phyloP scores from a whole-genome alignment of 1,140 invertebrate species.

The Danaus plexippus region DNA sequence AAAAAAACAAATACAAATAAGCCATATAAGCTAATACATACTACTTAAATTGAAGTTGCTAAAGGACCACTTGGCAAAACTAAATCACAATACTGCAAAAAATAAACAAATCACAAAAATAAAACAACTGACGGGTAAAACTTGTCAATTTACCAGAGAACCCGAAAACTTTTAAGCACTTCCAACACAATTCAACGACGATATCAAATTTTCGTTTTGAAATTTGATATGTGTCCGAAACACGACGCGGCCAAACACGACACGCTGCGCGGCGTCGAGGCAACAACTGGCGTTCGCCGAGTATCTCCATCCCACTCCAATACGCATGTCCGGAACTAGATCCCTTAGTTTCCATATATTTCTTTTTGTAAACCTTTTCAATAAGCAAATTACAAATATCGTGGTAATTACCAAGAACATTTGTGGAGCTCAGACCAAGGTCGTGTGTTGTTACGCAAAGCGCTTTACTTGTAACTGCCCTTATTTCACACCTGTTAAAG shows the following conservation, averaged over 20 bases:
- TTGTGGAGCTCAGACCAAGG: no score
- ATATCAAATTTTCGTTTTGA: slow-evolving; percentile 69
- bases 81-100: slow-evolving; percentile 36
- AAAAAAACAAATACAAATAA: slow-evolving; percentile 28
- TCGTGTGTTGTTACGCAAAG: no score
- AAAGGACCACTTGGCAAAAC: slow-evolving; percentile 55
- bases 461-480: no score
- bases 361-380: slow-evolving; percentile 34
- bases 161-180: slow-evolving; percentile 51
- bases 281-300: slow-evolving; percentile 47
- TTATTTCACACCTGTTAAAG: no score
- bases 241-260: slow-evolving; percentile 19
- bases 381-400: slow-evolving; percentile 5
- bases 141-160: slow-evolving; percentile 52
- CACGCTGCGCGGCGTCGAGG: slow-evolving; percentile 42
- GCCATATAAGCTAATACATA: slow-evolving; percentile 37
- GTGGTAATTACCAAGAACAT: no score
- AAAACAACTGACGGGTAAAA: slow-evolving; percentile 41
- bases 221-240: slow-evolving; percentile 64
- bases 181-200: slow-evolving; percentile 56
- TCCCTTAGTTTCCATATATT: slow-evolving; percentile 47
- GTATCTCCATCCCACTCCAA: slow-evolving; percentile 53
- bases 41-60: slow-evolving; percentile 44
- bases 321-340: slow-evolving; percentile 62
- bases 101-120: slow-evolving; percentile 19